phyloP scores from a whole-genome alignment of 37 sponge, comb jelly and placozoan genomes.

The Bolinopsis microptera region DNA sequence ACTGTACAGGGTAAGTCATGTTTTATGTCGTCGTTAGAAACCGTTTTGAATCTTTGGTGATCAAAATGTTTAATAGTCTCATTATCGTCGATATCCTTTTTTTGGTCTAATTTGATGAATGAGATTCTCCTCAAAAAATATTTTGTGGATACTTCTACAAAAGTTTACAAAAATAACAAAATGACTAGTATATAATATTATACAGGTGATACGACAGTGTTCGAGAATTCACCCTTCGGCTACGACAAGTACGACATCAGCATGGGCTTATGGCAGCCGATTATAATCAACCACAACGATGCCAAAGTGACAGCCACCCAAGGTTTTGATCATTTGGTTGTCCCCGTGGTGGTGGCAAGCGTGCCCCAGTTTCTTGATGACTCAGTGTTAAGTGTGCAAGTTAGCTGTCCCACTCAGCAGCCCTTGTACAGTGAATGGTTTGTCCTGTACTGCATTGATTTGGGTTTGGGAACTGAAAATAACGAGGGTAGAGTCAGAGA shows the following conservation, averaged over 20 bases:
- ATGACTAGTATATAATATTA: too few species aligned
- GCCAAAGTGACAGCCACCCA: not conserved
- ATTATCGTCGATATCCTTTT: too few species aligned
- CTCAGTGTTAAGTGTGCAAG: not conserved
- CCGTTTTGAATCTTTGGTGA: too few species aligned
- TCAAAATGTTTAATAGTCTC: too few species aligned
- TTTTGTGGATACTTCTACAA: too few species aligned
- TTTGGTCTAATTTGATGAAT: too few species aligned
- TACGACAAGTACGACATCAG: not conserved
- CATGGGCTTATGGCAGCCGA: not conserved
- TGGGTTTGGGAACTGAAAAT: too few species aligned
- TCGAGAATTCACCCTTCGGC: slow-evolving; percentile 18
- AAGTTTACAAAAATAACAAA: too few species aligned
- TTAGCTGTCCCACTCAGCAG: not conserved
- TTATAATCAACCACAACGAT: not conserved
- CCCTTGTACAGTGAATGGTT: too few species aligned
- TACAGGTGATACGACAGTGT: not conserved
- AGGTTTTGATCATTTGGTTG: not conserved
- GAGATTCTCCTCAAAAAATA: too few species aligned
- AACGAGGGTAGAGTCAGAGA: too few species aligned
- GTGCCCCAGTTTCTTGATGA: not conserved
- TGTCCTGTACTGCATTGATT: too few species aligned
- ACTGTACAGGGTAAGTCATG: not conserved
- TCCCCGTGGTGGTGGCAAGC: not conserved
- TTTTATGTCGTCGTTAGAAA: not conserved